A percentile compares a stretch with the other conserved stretches of the same genome.
These are phyloP conservation scores for Achatina immaculata DNA, from an alignment of 1,140 invertebrate species.

Conservation along the genomic window DNA sequence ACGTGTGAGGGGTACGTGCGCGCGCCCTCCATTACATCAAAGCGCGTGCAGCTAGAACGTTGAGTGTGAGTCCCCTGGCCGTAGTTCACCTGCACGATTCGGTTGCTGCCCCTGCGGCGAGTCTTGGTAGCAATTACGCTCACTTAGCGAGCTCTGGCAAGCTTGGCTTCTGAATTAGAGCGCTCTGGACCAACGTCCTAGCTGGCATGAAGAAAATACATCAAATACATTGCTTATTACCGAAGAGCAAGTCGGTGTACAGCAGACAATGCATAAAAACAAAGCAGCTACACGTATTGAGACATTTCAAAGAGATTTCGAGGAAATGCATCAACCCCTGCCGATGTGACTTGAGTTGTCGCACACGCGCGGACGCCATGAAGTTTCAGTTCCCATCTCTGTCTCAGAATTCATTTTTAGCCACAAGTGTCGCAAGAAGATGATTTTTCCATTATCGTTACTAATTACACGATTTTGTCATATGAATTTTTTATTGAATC, in stretches of 20 bases:
- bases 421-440: not conserved
- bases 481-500: constrained; percentile 2
- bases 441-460: constrained; percentile 15
- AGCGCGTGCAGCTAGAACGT: not conserved
- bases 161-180: not conserved
- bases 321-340: constrained; percentile 4
- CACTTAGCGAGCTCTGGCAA: constrained; percentile 1
- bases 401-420: constrained; percentile 12
- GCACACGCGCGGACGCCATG: not conserved
- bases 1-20: constrained; percentile 9
- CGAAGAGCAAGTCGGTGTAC: not conserved
- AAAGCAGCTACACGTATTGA: not conserved
- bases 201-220: not conserved
- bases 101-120: not conserved
- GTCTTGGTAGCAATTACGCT: not conserved
- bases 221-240: not conserved
- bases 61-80: not conserved
- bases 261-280: not conserved
- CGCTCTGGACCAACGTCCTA: not conserved
- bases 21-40: constrained; percentile 15
- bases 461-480: constrained; percentile 15
- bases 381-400: not conserved
- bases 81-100: not conserved
- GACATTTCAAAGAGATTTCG: not conserved
- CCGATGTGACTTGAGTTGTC: constrained; percentile 2